These are phyloP conservation scores for Ranitomeya variabilis DNA, from an alignment of 2,113 vertebrate genomes.

Conservation along the genomic window DNA sequence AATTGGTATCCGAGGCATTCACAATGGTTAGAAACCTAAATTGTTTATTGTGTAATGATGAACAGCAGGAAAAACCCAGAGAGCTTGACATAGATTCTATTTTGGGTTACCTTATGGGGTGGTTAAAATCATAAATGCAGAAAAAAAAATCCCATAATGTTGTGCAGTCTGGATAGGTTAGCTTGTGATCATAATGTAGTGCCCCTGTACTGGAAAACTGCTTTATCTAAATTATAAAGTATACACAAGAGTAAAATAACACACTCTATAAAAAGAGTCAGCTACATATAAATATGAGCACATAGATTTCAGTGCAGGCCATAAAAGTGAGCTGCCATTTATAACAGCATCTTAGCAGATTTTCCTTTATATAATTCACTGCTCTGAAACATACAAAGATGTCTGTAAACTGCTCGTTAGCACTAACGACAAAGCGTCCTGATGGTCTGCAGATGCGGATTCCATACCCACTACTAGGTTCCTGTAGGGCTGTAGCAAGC, in stretches of 20 bases:
- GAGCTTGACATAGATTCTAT: too few relatives aligned
- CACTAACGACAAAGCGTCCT: neutral
- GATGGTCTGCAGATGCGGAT: constrained; percentile 25
- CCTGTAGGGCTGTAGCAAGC: neutral
- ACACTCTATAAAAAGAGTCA: constrained; percentile 23
- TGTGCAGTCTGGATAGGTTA: neutral
- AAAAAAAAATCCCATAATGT: too few relatives aligned
- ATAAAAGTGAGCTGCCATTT: constrained; percentile 11
- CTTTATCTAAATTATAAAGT: neutral
- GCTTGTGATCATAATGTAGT: neutral
- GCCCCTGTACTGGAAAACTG: neutral
- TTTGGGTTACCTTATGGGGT: too few relatives aligned
- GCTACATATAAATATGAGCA: constrained; percentile 22
- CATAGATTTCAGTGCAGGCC: neutral
- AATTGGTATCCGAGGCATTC: too few relatives aligned
- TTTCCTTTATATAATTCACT: constrained; percentile 20
- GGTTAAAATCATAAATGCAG: too few relatives aligned
- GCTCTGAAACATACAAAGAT: neutral
- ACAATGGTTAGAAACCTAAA: too few relatives aligned
- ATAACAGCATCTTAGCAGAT: constrained; percentile 8
- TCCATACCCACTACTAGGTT: neutral
- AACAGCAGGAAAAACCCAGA: too few relatives aligned
- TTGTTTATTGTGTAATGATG: too few relatives aligned
- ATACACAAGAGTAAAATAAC: neutral
- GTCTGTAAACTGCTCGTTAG: constrained; percentile 32